Evolutionary conservation across 2,888 invertebrate genomes (phyloP), one percentile per base, ranked within the genome.

Genomic region (Notodonta dromedarius): DNA sequence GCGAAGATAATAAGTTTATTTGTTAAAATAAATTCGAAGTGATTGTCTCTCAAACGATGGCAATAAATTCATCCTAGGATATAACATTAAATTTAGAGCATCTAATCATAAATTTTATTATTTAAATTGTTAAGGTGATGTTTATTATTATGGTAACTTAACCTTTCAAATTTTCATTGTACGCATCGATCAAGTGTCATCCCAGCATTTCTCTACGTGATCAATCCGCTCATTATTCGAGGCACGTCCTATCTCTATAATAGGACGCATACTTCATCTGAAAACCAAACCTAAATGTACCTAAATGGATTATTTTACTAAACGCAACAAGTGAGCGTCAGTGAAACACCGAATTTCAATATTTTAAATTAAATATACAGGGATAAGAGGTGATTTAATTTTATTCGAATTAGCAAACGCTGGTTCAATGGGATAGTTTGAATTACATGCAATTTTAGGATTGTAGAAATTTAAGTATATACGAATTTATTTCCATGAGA

Each of bases 121-220:
- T 46, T 46, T n/a, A n/a, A n/a, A 46, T 46, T 4, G 13, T 13
- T 46, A n/a, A n/a, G 5, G 46, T 11, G 5, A 9, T 65, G 58
- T 70, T 67, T 63, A 62, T 65, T 48, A 54, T 56, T 32, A 52
- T 13, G 24, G 32, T 63, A 66, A 39, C 60, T 62, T 65, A 67
- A 65, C 11, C 58, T 59, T 66, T 63, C 52, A 46, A 52, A 55
- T 44, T 59, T n/a, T 55, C 56, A 60, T 66, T 63, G 63, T 63
- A 56, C 63, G 58, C 57, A 85, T 84, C 78, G 76, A 85, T 86
- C 84, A 86, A 77, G 76, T 82, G 85, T 83, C 85, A 79, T 65
- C 66, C 66, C 62, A 71, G 73, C 71, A 81, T 82, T 83, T 79
- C 81, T 80, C 80, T 77, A 79, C 67, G 78, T 73, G 77, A 79